phyloP scores from a whole-genome alignment of 2,113 vertebrate species.

The Sceloporus tristichus region DNA sequence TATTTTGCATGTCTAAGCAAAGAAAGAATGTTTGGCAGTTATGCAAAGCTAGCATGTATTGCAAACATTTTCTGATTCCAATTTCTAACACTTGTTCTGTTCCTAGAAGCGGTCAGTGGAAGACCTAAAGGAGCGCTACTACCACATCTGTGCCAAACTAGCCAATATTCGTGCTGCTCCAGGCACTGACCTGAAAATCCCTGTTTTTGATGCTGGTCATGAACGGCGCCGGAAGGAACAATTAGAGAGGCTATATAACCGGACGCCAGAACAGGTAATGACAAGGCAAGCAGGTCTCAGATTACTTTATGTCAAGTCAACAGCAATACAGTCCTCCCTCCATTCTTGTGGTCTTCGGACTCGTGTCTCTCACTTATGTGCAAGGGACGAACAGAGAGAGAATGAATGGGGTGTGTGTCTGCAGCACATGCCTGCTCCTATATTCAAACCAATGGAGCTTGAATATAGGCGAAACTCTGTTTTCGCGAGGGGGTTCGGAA shows the following conservation, averaged over 20 bases:
- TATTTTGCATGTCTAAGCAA: not conserved
- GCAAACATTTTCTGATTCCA: not conserved
- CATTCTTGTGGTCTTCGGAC: no score
- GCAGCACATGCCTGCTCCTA: no score
- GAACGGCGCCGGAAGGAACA: conserved; percentile 97
- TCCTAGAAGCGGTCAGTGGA: conserved; percentile 94
- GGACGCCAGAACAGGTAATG: conserved; percentile 95
- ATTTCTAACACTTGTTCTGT: conserved; percentile 1
- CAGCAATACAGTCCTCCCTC: not conserved
- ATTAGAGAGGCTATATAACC: conserved; percentile 94
- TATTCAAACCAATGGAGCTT: no score
- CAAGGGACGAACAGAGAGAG: no score
- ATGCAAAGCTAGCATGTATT: not conserved
- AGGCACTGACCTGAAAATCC: conserved; percentile 93
- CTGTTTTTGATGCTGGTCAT: conserved; percentile 95
- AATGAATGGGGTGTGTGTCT: no score
- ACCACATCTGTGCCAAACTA: conserved; percentile 95
- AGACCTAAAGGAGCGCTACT: conserved; percentile 97
- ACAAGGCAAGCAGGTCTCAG: not conserved
- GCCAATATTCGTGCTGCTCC: conserved; percentile 91
- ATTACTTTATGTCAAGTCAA: not conserved
- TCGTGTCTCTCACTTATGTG: no score
- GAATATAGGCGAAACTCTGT: no score
- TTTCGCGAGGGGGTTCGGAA: no score
- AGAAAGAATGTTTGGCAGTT: not conserved